Conservation (phyloP, 2,888 invertebrate genomes). For the Lithophane socia region DNA sequence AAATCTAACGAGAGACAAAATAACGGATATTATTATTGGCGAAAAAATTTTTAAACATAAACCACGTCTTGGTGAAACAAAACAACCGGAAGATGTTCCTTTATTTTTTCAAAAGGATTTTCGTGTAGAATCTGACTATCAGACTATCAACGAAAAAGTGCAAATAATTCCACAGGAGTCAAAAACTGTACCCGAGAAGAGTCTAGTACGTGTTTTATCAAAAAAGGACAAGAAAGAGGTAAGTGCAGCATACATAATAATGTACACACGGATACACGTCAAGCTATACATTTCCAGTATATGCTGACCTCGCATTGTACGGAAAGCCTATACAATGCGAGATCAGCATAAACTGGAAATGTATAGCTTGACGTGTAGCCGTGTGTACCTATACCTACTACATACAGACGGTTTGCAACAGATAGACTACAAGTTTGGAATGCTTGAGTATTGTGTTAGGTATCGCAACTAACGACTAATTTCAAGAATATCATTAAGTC, state of each 20-base stretch:
- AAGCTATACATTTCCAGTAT: no score
- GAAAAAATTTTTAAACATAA: slow-evolving; percentile 74
- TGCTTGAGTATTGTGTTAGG: no score
- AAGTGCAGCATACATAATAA: slow-evolving; percentile 1
- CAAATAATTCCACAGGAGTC: background rate
- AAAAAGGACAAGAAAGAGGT: background rate
- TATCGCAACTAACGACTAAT: no score
- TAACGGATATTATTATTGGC: slow-evolving; percentile 75
- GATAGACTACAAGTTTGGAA: no score
- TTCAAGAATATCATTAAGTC: no score
- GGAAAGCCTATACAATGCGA: no score
- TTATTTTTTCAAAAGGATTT: slow-evolving; percentile 70
- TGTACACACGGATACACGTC: no score
- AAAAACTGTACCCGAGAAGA: background rate
- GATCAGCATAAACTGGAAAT: no score
- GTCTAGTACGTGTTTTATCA: background rate
- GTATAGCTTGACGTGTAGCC: no score
- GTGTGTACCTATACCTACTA: no score
- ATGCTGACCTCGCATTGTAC: no score
- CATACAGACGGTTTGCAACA: no score
- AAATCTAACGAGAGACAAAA: background rate
- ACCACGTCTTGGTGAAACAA: slow-evolving; percentile 53
- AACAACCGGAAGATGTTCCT: slow-evolving; percentile 62
- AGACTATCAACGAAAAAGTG: background rate
- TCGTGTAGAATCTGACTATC: slow-evolving; percentile 41